Conservation (phyloP, 2,797 vertebrate genomes). For the Chelon auratus region DNA sequence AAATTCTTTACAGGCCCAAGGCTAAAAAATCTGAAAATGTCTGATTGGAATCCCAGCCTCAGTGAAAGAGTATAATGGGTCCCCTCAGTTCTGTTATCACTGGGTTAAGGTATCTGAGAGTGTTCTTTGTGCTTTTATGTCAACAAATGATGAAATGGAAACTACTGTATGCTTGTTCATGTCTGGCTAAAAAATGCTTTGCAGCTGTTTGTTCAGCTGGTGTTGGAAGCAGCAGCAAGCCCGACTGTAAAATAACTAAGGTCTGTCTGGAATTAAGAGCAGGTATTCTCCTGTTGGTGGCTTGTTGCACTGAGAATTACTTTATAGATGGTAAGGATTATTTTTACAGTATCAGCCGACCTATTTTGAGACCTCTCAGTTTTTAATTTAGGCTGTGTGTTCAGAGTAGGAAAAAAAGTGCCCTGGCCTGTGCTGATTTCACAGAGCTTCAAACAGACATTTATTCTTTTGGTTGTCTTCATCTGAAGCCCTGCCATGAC, state of each 20-base stretch:
- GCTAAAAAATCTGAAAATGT: conserved; percentile 37
- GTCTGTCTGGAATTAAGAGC: conserved; percentile 7
- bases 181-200: not conserved
- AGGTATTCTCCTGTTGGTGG: conserved; percentile 5
- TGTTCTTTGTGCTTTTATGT: conserved; percentile 5
- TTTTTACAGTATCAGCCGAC: not conserved
- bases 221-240: not conserved
- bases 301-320: not conserved
- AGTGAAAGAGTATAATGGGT: conserved; percentile 21
- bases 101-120: not conserved
- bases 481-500: not conserved
- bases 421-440: not conserved
- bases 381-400: conserved; percentile 3
- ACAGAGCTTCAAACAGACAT: not conserved
- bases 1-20: conserved; percentile 34
- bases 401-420: not conserved
- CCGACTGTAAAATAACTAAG: not conserved
- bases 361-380: conserved; percentile 3
- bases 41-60: conserved; percentile 40
- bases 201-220: conserved; percentile 16
- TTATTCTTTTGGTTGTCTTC: not conserved
- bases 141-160: conserved; percentile 33
- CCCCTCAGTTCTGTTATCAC: conserved; percentile 22
- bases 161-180: conserved; percentile 8
- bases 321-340: not conserved